Evolutionary conservation across 2,888 invertebrate species (phyloP).

Genomic region (Brachynemurus nebulosus): DNA sequence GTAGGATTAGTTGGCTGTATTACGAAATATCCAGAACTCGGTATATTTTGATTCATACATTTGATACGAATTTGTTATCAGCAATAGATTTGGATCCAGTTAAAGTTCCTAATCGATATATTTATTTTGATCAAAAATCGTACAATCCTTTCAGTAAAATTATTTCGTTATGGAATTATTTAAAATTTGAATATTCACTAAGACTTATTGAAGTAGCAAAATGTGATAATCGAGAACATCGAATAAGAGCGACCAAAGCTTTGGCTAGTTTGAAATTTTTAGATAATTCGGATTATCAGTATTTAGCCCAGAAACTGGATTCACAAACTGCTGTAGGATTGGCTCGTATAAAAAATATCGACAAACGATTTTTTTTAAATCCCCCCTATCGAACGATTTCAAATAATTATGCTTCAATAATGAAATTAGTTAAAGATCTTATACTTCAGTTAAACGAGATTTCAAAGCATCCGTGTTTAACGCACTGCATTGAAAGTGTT

Average conservation of each 20-base stretch:
- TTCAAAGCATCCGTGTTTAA: slow-evolving; percentile 34
- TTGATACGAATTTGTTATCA: slow-evolving; percentile 27
- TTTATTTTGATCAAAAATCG: slow-evolving; percentile 13
- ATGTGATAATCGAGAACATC: slow-evolving; percentile 44
- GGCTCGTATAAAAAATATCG: slow-evolving; percentile 54
- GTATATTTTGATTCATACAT: slow-evolving; percentile 24
- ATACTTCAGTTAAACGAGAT: slow-evolving; percentile 30
- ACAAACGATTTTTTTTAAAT: slow-evolving; percentile 59
- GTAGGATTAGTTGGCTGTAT: slow-evolving; percentile 22
- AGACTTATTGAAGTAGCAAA: slow-evolving; percentile 50
- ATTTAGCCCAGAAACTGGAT: slow-evolving; percentile 65
- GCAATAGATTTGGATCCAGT: slow-evolving; percentile 21
- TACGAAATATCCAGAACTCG: slow-evolving; percentile 26
- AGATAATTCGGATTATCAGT: slow-evolving; percentile 28
- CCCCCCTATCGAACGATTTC: slow-evolving; percentile 36
- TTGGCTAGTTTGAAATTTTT: slow-evolving; percentile 51
- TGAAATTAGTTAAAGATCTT: slow-evolving; percentile 30
- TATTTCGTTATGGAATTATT: slow-evolving; percentile 20
- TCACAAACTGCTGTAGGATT: slow-evolving; percentile 61
- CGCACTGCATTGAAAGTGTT: slow-evolving; percentile 32
- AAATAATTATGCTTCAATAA: slow-evolving; percentile 26
- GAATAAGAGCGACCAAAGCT: slow-evolving; percentile 48
- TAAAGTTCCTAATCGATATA: slow-evolving; percentile 11
- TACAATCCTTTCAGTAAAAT: slow-evolving; percentile 13
- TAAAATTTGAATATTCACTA: slow-evolving; percentile 38